Conservation (phyloP, 1,140 invertebrate species). For the Streblospio benedicti region DNA sequence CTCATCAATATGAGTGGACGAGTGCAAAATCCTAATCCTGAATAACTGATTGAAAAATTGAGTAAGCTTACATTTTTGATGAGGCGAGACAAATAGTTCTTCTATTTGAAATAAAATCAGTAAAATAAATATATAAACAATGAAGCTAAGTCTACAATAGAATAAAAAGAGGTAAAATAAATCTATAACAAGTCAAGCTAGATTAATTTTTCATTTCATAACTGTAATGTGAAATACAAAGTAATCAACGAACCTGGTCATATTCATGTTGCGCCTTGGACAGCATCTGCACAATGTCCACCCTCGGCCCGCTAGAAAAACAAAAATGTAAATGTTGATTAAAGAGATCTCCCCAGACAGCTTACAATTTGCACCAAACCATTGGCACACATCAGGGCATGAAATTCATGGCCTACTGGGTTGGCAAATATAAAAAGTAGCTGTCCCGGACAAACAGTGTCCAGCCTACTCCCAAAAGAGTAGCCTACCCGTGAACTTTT, state of each 20-base stretch:
- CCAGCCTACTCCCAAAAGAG: too few relatives aligned
- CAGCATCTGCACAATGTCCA: slow-evolving; percentile 81
- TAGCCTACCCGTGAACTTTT: too few relatives aligned
- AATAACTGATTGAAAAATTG: too few relatives aligned
- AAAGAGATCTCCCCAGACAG: too few relatives aligned
- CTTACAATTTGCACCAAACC: too few relatives aligned
- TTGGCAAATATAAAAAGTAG: too few relatives aligned
- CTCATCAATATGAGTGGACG: not conserved
- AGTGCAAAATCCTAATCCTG: too few relatives aligned
- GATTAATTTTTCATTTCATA: not conserved
- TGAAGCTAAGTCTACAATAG: not conserved
- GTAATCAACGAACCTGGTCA: slow-evolving; percentile 27
- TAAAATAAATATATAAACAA: not conserved
- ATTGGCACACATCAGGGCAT: too few relatives aligned
- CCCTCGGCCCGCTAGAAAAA: too few relatives aligned
- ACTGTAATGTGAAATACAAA: not conserved
- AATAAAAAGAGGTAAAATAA: not conserved
- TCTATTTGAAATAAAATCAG: not conserved
- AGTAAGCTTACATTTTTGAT: not conserved
- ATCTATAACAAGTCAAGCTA: not conserved
- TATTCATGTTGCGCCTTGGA: slow-evolving; percentile 72
- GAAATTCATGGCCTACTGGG: too few relatives aligned
- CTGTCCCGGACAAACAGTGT: too few relatives aligned
- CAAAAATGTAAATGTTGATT: too few relatives aligned
- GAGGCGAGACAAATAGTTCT: not conserved